Evolutionary conservation across 2,113 vertebrate species (phyloP).

Genomic region (Eudyptes chrysolophus): DNA sequence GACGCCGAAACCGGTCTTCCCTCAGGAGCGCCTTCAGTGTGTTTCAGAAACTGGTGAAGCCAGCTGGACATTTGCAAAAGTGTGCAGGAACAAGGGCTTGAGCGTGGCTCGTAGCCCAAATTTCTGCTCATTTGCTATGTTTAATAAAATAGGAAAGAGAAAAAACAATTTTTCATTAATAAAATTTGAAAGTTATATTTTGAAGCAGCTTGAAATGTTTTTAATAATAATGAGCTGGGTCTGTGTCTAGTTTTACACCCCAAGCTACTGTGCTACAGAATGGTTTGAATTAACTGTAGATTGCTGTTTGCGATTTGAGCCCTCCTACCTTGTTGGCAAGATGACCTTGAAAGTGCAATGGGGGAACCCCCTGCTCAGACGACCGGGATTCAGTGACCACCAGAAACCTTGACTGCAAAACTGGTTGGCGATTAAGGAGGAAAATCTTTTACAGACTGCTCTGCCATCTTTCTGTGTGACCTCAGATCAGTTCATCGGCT

Average conservation of each 20-base stretch:
- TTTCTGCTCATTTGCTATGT: not conserved
- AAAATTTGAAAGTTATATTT: not conserved
- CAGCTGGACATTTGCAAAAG: not conserved
- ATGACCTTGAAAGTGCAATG: not conserved
- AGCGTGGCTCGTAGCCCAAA: not conserved
- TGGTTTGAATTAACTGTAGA: not conserved
- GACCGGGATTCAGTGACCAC: not conserved
- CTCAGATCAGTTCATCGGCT: not conserved
- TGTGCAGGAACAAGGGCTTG: not conserved
- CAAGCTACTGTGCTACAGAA: not conserved
- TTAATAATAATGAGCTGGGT: not conserved
- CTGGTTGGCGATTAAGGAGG: fast-evolving
- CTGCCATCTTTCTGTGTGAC: not conserved
- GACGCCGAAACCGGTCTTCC: not conserved
- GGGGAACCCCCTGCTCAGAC: not conserved
- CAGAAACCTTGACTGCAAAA: not conserved
- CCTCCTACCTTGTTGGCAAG: not conserved
- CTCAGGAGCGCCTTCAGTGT: not conserved
- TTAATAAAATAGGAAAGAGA: not conserved
- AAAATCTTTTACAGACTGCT: not conserved
- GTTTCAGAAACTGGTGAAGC: not conserved
- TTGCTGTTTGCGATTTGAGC: not conserved
- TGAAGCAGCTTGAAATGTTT: not conserved
- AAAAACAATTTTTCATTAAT: not conserved
- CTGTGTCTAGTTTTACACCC: not conserved